These are phyloP conservation scores for Trichogramma evanescens DNA, from an alignment of 2,888 invertebrate genomes.

Conservation along the genomic window DNA sequence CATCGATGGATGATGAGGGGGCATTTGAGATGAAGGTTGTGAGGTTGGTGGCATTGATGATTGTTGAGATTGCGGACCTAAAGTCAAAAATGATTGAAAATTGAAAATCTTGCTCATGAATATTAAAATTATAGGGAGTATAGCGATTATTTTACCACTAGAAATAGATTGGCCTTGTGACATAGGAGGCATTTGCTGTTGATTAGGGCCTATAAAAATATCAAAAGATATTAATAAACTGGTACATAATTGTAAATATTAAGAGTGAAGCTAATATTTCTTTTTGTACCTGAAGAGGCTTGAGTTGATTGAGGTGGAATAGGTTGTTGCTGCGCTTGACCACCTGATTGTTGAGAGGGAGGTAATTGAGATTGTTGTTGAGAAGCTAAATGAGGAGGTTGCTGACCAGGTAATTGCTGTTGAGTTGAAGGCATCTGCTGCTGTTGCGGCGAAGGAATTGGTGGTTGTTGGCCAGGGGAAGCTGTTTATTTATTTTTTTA, in stretches of 20 bases:
- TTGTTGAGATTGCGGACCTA: too few species aligned
- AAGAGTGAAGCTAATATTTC: background rate
- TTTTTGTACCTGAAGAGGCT: background rate
- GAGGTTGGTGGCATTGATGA: too few species aligned
- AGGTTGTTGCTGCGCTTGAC: conserved; percentile 16
- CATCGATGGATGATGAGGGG: conserved; percentile 18
- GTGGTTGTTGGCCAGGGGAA: conserved; percentile 4
- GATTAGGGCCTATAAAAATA: conserved; percentile 23
- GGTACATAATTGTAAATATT: conserved; percentile 11
- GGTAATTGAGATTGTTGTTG: conserved; percentile 10
- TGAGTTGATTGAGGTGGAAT: conserved; percentile 6
- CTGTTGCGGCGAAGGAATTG: conserved; percentile 5
- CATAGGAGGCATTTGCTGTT: conserved; percentile 19
- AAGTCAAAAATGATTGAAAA: too few species aligned
- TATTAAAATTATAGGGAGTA: too few species aligned
- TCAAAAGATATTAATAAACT: background rate
- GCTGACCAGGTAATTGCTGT: conserved; percentile 17
- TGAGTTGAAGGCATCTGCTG: conserved; percentile 9
- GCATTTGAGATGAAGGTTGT: too few species aligned
- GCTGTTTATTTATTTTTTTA: background rate
- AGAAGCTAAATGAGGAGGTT: conserved; percentile 14
- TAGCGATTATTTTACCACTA: too few species aligned
- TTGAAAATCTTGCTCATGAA: too few species aligned
- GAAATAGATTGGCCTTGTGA: conserved; percentile 11
- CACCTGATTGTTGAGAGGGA: conserved; percentile 1